phyloP scores from a whole-genome alignment of 2,888 invertebrate species.

The Parascotia fuliginaria region DNA sequence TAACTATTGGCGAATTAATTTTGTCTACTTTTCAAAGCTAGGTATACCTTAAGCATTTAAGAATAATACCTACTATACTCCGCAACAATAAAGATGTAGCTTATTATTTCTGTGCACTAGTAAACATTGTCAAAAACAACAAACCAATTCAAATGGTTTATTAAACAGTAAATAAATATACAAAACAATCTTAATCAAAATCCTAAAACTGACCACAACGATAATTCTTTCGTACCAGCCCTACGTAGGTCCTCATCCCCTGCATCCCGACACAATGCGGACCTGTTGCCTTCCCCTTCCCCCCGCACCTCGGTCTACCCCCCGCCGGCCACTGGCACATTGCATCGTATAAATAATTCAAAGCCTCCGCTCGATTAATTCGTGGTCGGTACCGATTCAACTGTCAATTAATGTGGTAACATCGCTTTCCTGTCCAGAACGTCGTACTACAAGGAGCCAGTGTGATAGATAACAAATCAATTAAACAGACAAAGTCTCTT shows the following conservation, averaged over 20 bases:
- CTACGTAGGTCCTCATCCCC: constrained; percentile 64
- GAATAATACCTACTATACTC: too few species aligned
- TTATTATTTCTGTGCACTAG: too few species aligned
- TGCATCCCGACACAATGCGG: constrained; percentile 78
- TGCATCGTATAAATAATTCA: constrained; percentile 81
- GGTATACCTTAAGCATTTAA: too few species aligned
- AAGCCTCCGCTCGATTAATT: constrained; percentile 74
- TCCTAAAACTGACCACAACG: constrained; percentile 11
- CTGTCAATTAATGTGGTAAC: constrained; percentile 78
- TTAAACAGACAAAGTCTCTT: constrained; percentile 12
- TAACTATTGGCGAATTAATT: too few species aligned
- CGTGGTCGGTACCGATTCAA: constrained; percentile 78
- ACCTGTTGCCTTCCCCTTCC: constrained; percentile 71
- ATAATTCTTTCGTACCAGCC: constrained; percentile 49
- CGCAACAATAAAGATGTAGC: too few species aligned
- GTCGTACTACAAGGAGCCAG: constrained; percentile 10
- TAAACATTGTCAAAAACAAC: background rate
- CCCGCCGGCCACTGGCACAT: constrained; percentile 56
- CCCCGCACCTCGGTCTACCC: constrained; percentile 20
- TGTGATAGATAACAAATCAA: constrained; percentile 47
- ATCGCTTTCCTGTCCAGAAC: constrained; percentile 39
- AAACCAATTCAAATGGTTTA: background rate
- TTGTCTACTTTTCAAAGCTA: too few species aligned
- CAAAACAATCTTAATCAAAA: too few species aligned
- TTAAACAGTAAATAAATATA: too few species aligned